phyloP scores from a whole-genome alignment of 2,888 invertebrate species.

The Psococerastis gibbosa region DNA sequence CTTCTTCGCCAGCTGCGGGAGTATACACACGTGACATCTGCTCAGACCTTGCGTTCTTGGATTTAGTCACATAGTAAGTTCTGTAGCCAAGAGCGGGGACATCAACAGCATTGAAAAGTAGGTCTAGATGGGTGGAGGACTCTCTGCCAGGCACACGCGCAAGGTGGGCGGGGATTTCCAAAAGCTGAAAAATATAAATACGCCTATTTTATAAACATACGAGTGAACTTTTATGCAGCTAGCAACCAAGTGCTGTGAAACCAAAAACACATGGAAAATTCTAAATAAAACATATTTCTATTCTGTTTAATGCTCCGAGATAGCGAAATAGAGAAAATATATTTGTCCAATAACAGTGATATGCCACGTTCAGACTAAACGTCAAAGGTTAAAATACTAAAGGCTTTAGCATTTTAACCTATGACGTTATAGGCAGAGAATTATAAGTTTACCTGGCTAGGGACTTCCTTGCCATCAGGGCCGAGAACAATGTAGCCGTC shows the following conservation, averaged over 20 bases:
- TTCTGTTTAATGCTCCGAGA: too few relatives aligned
- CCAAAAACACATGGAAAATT: background rate
- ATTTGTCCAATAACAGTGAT: background rate
- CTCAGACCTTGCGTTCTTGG: background rate
- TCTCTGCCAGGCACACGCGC: slow-evolving; percentile 38
- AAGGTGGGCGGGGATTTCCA: slow-evolving; percentile 39
- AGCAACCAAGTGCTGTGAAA: too few relatives aligned
- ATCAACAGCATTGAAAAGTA: slow-evolving; percentile 46
- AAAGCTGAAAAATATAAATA: slow-evolving; percentile 25
- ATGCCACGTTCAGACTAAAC: background rate
- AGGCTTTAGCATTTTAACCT: too few relatives aligned
- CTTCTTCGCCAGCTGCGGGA: background rate
- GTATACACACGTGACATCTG: background rate
- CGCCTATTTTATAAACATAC: too few relatives aligned
- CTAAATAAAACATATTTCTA: too few relatives aligned
- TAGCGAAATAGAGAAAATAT: background rate
- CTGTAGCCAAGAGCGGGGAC: slow-evolving; percentile 49
- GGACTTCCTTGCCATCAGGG: slow-evolving; percentile 39
- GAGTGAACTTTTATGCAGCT: too few relatives aligned
- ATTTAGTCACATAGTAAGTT: slow-evolving; percentile 30
- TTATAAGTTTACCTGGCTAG: slow-evolving; percentile 29
- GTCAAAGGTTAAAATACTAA: background rate
- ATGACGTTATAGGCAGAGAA: too few relatives aligned
- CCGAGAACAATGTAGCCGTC: slow-evolving; percentile 40
- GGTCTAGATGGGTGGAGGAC: slow-evolving; percentile 39